These are phyloP conservation scores for Octodonta nipae DNA, from an alignment of 2,888 invertebrate genomes.

Conservation along the genomic window DNA sequence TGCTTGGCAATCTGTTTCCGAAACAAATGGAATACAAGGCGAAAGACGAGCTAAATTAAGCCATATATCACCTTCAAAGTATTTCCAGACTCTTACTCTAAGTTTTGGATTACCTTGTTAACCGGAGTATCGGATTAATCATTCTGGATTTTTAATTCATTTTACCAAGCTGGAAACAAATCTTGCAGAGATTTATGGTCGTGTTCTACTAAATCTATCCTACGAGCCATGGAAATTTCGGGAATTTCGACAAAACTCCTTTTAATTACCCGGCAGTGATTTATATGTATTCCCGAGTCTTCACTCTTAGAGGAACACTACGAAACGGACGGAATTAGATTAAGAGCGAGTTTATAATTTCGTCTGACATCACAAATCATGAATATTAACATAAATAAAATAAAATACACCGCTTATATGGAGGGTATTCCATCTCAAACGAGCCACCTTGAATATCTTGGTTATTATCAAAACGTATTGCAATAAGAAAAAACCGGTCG, in stretches of 20 bases:
- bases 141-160: constrained; percentile 19
- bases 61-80: constrained; percentile 33
- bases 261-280: constrained; percentile 15
- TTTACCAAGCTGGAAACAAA: constrained; percentile 19
- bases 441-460: too few species aligned
- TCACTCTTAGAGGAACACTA: too few species aligned
- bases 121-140: constrained; percentile 32
- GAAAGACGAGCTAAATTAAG: constrained; percentile 37
- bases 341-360: too few species aligned
- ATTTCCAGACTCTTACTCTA: constrained; percentile 5
- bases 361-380: too few species aligned
- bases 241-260: constrained; percentile 9
- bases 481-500: too few species aligned
- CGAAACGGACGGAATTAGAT: too few species aligned
- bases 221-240: constrained; percentile 14
- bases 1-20: constrained; percentile 34
- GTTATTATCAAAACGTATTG: too few species aligned
- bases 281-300: too few species aligned
- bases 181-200: constrained; percentile 25
- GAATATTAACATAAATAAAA: too few species aligned
- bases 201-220: constrained; percentile 20
- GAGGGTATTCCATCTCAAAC: too few species aligned
- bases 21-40: constrained; percentile 37
- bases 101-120: constrained; percentile 34
- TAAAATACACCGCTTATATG: too few species aligned